These are phyloP conservation scores for Carapus acus DNA, from an alignment of 2,797 vertebrate species.

Conservation along the genomic window DNA sequence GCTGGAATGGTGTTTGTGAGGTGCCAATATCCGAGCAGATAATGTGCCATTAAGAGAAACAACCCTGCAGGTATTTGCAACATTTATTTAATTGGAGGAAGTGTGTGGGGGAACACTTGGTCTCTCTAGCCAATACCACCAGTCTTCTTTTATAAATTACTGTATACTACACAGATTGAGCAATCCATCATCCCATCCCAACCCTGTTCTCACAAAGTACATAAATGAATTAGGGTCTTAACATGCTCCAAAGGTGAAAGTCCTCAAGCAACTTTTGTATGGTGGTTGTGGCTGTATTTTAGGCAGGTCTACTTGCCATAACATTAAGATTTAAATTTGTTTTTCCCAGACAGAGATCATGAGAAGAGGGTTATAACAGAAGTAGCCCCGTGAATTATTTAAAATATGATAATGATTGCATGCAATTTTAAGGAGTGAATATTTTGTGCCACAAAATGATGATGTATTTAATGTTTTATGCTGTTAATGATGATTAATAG, in stretches of 20 bases:
- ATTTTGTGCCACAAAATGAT: too few species aligned
- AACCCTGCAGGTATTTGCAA: constrained; percentile 51
- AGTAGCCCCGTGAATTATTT: not conserved
- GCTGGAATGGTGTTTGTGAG: constrained; percentile 27
- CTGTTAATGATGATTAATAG: too few species aligned
- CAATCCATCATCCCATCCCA: constrained; percentile 63
- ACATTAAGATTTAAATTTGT: not conserved
- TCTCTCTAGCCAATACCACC: constrained; percentile 52
- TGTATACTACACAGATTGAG: constrained; percentile 65
- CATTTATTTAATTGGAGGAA: constrained; percentile 48
- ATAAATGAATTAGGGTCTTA: constrained; percentile 59
- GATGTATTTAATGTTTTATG: too few species aligned
- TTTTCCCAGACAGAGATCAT: not conserved
- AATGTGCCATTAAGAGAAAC: constrained; percentile 58
- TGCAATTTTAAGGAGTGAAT: too few species aligned
- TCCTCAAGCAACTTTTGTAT: not conserved
- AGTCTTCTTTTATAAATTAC: constrained; percentile 66
- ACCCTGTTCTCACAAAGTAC: constrained; percentile 53
- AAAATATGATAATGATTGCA: not conserved
- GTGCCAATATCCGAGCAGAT: constrained; percentile 43
- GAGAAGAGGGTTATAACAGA: constrained; percentile 1
- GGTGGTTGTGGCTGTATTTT: not conserved
- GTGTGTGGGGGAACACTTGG: constrained; percentile 51
- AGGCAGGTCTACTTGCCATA: not conserved
- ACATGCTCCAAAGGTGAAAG: constrained; percentile 14